Conservation (phyloP, 30 jellyfish, hydroid and myxozoan species). For the Hydractinia symbiolongicarpus region DNA sequence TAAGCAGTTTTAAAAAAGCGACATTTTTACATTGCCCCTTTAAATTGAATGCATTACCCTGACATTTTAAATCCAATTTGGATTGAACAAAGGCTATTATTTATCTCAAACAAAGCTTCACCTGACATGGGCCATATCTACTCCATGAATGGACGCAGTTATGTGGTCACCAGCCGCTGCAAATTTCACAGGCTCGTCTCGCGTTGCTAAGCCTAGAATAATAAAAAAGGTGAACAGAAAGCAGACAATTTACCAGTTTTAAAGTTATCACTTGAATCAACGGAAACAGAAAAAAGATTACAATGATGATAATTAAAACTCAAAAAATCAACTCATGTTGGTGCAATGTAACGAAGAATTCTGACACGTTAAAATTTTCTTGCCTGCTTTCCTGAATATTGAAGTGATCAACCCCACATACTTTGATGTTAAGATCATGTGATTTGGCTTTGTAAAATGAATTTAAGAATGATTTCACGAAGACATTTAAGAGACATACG, state of each 20-base stretch:
- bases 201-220: conserved; percentile 50
- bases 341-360: background rate
- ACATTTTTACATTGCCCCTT: background rate
- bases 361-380: too few relatives aligned
- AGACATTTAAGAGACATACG: background rate
- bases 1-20: too few relatives aligned
- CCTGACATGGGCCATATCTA: conserved; percentile 95
- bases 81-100: too few relatives aligned
- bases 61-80: background rate
- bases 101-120: background rate
- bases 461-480: background rate
- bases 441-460: background rate
- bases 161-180: conserved; percentile 95
- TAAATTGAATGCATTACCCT: background rate
- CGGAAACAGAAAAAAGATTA: too few relatives aligned
- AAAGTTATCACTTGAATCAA: too few relatives aligned
- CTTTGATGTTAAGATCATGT: too few relatives aligned
- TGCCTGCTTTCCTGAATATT: too few relatives aligned
- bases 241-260: background rate
- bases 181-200: conserved; percentile 72
- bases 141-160: conserved; percentile 86
- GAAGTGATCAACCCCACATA: too few relatives aligned
- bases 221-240: background rate
- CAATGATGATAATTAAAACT: background rate
- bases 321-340: background rate